Conservation (phyloP, 2,113 vertebrate species). For the Thryonomys swinderianus region DNA sequence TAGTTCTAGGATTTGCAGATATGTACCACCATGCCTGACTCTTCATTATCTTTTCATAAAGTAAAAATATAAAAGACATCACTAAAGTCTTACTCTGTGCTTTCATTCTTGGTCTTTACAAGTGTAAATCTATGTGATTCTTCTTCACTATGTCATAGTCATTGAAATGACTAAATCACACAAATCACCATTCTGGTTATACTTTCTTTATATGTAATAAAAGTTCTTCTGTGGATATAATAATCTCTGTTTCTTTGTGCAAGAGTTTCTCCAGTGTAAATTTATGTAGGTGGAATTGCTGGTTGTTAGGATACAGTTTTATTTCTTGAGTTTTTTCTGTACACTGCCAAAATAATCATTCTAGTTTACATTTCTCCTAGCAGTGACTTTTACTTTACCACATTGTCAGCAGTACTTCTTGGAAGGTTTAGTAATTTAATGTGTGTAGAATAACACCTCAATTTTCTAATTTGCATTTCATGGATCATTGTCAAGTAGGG, state of each 20-base stretch:
- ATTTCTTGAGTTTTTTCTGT: background rate
- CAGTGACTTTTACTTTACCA: background rate
- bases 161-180: background rate
- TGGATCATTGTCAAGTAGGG: background rate
- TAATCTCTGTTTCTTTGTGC: background rate
- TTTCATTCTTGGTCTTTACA: background rate
- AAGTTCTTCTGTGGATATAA: background rate
- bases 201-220: background rate
- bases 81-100: background rate
- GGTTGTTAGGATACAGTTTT: background rate
- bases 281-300: background rate
- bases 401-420: background rate
- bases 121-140: background rate
- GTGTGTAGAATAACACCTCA: background rate
- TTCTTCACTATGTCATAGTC: background rate
- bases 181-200: background rate
- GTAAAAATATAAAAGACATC: background rate
- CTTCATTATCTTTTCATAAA: background rate
- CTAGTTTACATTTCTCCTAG: background rate
- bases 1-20: background rate
- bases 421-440: background rate
- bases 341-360: background rate
- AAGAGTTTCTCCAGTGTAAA: conserved; percentile 5
- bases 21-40: background rate
- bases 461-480: background rate